Evolutionary conservation across 2,113 vertebrate species (phyloP).

Genomic region (Tretioscincus oriximinensis): DNA sequence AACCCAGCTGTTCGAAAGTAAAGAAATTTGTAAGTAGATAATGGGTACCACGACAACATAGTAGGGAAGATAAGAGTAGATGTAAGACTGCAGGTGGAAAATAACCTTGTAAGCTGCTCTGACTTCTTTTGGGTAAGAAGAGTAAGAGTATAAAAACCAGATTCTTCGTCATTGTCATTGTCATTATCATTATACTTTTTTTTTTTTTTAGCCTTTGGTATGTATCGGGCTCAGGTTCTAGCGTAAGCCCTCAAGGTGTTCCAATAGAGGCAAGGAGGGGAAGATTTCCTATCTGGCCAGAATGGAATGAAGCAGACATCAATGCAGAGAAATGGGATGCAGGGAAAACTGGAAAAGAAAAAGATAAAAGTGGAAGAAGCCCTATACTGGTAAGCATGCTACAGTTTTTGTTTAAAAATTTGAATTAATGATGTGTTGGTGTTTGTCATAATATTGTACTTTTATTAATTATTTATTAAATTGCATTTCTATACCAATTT

Average conservation of each 20-base stretch:
- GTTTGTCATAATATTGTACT: background rate
- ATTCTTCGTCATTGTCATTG: no score
- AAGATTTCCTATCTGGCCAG: conserved; percentile 83
- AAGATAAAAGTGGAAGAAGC: conserved; percentile 75
- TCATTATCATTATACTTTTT: background rate
- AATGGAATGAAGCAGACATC: conserved; percentile 89
- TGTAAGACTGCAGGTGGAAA: no score
- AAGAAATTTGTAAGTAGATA: no score
- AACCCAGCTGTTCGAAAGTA: no score
- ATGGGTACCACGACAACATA: no score
- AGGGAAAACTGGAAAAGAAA: conserved; percentile 77
- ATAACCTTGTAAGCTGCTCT: no score
- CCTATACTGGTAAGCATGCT: conserved; percentile 71
- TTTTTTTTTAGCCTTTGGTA: conserved; percentile 31
- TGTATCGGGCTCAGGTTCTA: conserved; percentile 56
- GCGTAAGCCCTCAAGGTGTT: conserved; percentile 36
- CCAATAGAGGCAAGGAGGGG: conserved; percentile 56
- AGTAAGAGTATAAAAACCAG: no score
- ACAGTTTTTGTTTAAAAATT: background rate
- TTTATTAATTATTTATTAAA: background rate
- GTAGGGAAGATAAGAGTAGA: no score
- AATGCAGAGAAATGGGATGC: conserved; percentile 90
- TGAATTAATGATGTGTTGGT: background rate
- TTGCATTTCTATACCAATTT: no score
- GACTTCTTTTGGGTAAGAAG: no score